Base-by-base conservation (phyloP, 2,797 vertebrate genomes). In the Catamblyrhynchus diadema region DNA sequence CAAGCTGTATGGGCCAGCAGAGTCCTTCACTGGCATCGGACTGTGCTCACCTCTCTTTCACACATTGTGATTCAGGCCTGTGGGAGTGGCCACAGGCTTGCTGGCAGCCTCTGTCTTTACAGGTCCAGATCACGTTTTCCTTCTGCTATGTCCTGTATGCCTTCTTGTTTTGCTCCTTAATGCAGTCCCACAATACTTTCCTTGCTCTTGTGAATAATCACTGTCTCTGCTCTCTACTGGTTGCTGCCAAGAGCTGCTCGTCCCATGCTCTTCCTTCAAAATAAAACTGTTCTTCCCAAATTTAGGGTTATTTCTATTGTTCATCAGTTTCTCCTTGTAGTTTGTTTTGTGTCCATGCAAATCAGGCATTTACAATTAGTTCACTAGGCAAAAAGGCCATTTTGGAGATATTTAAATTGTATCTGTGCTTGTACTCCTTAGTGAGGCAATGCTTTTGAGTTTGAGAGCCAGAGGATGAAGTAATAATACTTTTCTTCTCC, bases 11-110 rank as follows among this genome's bases (percentile, higher is more conserved):
- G 54, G 64, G 21, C 67, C 44, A 75, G 41, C 42, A 27, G 23
- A 23, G 10, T 62, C 48, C 37, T 70, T 33, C 60, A 15, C 3
- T 25, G 56, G 23, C 32, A 59, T 37, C 0, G 11, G 41, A 27
- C 59, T 79, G 33, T 70, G 71, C 42, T 44, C 56, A 50, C 25
- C 51, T 22, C 24, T 42, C 39, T 77, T 59, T 50, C 14, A 2
- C 0, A 6, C 7, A 16, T 8, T 0, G 2, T n/a, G 32, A 44
- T 78, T 74, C 69, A 54, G 39, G 44, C 8, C 56, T 32, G 14
- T 35, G 22, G 66, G 45, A 35, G 24, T 41, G 22, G 66, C 24
- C 35, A 61, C 50, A 22, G 54, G 7, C 20, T n/a, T 0, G 0
- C 20, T 64, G 30, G 12, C 17, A 62, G 35, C 14, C 13, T 84